Evolutionary conservation across 2,888 invertebrate species (phyloP).

Genomic region (Cheilosia urbana): DNA sequence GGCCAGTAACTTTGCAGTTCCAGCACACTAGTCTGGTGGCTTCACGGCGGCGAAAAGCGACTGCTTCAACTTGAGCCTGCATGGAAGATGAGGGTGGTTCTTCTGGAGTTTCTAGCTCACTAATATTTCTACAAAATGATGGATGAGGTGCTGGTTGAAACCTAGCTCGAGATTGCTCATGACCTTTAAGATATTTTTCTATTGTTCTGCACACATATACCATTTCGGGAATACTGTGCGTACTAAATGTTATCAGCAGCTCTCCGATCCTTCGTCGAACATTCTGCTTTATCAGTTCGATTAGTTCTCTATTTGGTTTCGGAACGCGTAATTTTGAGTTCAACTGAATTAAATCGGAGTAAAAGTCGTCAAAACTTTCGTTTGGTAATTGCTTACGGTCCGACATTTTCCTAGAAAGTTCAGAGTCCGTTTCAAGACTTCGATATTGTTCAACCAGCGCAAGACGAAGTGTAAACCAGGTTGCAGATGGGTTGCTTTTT

Average conservation of each 20-base stretch:
- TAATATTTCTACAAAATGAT: background rate
- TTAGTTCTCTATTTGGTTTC: background rate
- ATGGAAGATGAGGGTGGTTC: background rate
- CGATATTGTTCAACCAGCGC: slow-evolving; percentile 4
- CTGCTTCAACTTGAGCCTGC: background rate
- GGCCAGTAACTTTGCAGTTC: background rate
- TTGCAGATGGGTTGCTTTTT: background rate
- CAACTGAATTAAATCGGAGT: background rate
- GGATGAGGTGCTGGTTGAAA: background rate
- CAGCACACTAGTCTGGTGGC: background rate
- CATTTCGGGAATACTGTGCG: background rate
- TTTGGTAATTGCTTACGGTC: background rate
- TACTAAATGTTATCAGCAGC: background rate
- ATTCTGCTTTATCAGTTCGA: background rate
- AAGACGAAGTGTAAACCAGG: background rate
- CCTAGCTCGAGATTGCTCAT: background rate
- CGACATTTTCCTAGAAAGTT: background rate
- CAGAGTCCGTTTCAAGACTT: slow-evolving; percentile 5
- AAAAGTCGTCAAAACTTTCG: background rate
- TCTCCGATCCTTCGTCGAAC: background rate
- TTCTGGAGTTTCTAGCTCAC: background rate
- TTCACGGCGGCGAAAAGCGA: background rate
- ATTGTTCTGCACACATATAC: background rate
- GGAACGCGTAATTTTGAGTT: background rate
- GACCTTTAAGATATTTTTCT: background rate